Evolutionary conservation across 1,140 invertebrate species (phyloP), one percentile per base, ranked within the genome.

Genomic region (Thaumetopoea pityocampa): DNA sequence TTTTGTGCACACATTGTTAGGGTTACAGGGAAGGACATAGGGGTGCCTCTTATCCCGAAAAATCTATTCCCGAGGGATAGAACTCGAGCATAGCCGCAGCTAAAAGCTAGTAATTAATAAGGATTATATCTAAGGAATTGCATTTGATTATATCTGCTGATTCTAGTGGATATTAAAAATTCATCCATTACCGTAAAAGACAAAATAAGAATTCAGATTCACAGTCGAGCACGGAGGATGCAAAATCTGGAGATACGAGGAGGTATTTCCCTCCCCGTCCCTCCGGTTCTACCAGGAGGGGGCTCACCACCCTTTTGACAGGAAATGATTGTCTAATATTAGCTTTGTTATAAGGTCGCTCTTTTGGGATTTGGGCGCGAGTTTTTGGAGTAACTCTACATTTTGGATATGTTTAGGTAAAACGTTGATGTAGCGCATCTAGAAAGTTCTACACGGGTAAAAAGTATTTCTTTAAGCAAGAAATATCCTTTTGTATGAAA

Each of bases 321-420:
- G 72, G 79, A 83, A 83, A 83, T 83, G 77, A 83, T 83, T 83
- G 74, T 78, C 77, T 83, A 83, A 83, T 83, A 83, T 83, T 81
- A 81, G 79, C 79, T 81, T 81, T 79, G 77, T 83, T 81, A 77
- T 81, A 83, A 79, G 74, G 74, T 76, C 71, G 59, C 68, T 76
- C 72, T 79, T 66, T 65, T 60, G 77, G 71, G 77, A 83, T 76
- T 81, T 59, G 44, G 62, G 53, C 45, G 54, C 54, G 63, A 41
- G 37, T 41, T 41, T 41, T 41, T 41, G 37, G 37, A 41, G 37
- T 30, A 41, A 32, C n/a, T n/a, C n/a, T n/a, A n/a, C 28, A 28
- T 30, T 41, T 30, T 30, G 37, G 28, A 41, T 33, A 17, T 28
- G 32, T 49, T 15, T 36, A 35, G 22, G 30, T 38, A 47, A 47